phyloP scores from a whole-genome alignment of 2,113 vertebrate genomes.

The Cathartes aura region DNA sequence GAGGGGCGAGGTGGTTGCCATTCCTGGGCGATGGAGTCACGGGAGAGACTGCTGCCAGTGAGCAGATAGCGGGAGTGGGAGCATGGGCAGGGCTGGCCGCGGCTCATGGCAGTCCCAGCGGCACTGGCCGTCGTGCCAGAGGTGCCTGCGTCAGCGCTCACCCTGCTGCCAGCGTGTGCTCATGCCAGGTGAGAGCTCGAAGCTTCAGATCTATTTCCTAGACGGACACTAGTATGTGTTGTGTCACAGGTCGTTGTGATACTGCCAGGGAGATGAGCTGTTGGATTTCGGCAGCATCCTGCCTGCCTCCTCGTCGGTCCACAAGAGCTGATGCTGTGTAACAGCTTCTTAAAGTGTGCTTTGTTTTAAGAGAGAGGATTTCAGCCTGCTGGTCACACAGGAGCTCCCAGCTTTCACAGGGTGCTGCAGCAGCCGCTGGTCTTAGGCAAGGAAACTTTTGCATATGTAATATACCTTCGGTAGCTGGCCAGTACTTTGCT shows the following conservation, averaged over 20 bases:
- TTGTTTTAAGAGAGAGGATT: neutral
- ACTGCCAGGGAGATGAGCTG: neutral
- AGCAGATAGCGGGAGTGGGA: constrained; percentile 52
- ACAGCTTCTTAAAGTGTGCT: neutral
- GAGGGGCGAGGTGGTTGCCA: constrained; percentile 44
- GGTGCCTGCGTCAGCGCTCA: neutral
- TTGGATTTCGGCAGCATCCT: neutral
- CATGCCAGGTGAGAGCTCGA: constrained; percentile 49
- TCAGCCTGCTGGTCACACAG: neutral
- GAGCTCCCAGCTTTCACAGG: neutral
- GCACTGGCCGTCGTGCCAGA: neutral
- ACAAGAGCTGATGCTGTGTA: neutral
- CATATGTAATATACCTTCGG: neutral
- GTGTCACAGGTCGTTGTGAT: neutral
- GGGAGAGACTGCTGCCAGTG: constrained; percentile 59
- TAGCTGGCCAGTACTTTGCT: neutral
- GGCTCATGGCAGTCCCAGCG: constrained; percentile 34
- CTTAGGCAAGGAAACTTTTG: neutral
- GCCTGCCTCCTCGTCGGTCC: neutral
- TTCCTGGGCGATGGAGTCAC: constrained; percentile 74
- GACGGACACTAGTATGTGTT: neutral
- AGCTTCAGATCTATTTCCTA: neutral
- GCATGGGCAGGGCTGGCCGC: constrained; percentile 1
- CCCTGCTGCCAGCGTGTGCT: constrained; percentile 5
- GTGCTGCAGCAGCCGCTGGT: neutral